phyloP scores from a whole-genome alignment of 2,797 vertebrate genomes.

The Pseudomugil gertrudae region DNA sequence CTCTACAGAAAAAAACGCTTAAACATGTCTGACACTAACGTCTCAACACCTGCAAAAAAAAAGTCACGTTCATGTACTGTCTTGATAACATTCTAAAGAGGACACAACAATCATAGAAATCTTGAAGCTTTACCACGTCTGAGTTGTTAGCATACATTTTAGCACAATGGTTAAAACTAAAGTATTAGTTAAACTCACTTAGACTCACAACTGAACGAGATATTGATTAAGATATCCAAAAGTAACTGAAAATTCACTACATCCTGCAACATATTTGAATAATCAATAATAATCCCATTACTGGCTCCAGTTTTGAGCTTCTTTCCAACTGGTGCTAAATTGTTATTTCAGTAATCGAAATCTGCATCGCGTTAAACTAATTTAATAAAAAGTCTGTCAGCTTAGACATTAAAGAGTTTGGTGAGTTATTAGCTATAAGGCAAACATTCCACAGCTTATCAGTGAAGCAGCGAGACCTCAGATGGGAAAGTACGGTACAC shows the following conservation, averaged over 20 bases:
- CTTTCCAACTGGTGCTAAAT: neutral
- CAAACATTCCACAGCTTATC: conserved; percentile 81
- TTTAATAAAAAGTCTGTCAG: conserved; percentile 38
- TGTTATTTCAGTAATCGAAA: neutral
- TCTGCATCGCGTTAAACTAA: neutral
- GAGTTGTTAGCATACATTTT: neutral
- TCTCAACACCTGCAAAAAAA: conserved; percentile 12
- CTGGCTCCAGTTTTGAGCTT: neutral
- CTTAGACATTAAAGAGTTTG: conserved; percentile 41
- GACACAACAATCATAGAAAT: conserved; percentile 10
- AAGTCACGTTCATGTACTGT: conserved; percentile 9
- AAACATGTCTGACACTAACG: conserved; percentile 4
- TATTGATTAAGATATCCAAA: conserved; percentile 10
- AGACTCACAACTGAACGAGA: conserved; percentile 12
- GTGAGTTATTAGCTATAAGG: conserved; percentile 75
- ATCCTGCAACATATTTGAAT: neutral
- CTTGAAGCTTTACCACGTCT: neutral
- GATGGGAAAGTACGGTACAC: neutral
- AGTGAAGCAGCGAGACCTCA: conserved; percentile 27
- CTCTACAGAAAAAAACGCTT: conserved; percentile 3
- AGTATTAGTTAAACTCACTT: conserved; percentile 18
- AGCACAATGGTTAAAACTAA: conserved; percentile 18
- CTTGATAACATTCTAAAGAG: neutral
- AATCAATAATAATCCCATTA: neutral
- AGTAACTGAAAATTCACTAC: neutral